Percentiles rank a stretch among this genome's conserved stretches.
phyloP scores from a whole-genome alignment of 2,113 vertebrate genomes.

The Megalops atlanticus region DNA sequence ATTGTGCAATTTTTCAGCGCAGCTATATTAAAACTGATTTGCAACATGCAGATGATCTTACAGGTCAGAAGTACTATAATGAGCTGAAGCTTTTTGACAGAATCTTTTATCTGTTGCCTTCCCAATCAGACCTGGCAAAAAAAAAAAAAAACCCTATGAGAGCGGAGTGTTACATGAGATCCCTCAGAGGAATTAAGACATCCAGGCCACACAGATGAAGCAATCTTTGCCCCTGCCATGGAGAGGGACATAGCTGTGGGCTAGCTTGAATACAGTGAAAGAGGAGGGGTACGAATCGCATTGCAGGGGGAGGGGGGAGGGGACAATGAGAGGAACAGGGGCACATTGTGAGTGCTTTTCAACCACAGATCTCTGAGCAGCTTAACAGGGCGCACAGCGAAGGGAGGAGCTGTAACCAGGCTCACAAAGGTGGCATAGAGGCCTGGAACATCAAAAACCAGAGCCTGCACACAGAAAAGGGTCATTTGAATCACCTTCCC shows the following conservation, averaged over 20 bases:
- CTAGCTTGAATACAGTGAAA: constrained; percentile 4
- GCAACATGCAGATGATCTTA: background rate
- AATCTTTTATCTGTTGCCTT: background rate
- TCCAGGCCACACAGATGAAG: background rate
- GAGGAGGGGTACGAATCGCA: background rate
- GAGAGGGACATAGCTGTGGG: background rate
- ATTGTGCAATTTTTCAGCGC: too few relatives aligned
- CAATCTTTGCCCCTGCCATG: background rate
- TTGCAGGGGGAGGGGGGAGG: constrained; percentile 33
- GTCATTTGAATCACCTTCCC: constrained; percentile 29
- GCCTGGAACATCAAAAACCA: constrained; percentile 29
- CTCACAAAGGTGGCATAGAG: constrained; percentile 40
- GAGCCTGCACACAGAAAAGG: constrained; percentile 25
- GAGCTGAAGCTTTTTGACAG: background rate
- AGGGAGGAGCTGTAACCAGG: constrained; percentile 22
- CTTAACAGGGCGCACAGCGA: constrained; percentile 32
- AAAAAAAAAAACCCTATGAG: background rate
- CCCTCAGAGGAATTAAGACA: background rate
- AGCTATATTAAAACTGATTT: background rate
- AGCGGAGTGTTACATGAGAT: background rate
- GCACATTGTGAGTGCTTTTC: constrained; percentile 6
- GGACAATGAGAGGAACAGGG: constrained; percentile 35
- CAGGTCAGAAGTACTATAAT: background rate
- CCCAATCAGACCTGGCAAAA: background rate
- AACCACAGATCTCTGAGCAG: constrained; percentile 31